Percentiles rank a stretch among this genome's conserved stretches.
phyloP scores from a whole-genome alignment of 2,113 vertebrate genomes.

The Burhinus bistriatus region DNA sequence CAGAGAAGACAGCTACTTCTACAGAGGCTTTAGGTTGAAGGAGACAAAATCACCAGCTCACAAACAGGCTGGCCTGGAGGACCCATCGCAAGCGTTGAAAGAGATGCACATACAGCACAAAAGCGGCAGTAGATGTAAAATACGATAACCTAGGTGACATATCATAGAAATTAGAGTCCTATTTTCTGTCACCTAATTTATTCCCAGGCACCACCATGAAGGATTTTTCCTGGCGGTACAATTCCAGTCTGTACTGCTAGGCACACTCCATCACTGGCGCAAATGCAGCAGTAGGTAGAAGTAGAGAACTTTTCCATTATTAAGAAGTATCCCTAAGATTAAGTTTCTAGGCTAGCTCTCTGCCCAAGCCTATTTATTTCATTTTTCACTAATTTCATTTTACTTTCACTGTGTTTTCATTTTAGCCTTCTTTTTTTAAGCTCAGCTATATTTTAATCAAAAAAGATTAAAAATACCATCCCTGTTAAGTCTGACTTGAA shows the following conservation, averaged over 20 bases:
- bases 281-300: slow-evolving; percentile 2
- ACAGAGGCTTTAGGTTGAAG: neutral
- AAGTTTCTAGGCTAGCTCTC: neutral
- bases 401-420: neutral
- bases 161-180: slow-evolving; percentile 42
- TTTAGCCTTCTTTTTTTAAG: neutral
- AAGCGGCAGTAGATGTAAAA: slow-evolving; percentile 4
- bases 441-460: neutral
- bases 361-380: neutral
- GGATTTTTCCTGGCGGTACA: slow-evolving; percentile 39
- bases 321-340: neutral
- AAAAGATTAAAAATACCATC: neutral
- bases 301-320: neutral
- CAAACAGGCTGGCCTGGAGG: slow-evolving; percentile 12
- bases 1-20: neutral
- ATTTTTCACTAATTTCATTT: neutral
- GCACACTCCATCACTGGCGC: slow-evolving; percentile 11
- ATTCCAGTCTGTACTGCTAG: neutral
- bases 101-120: slow-evolving; percentile 24
- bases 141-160: slow-evolving; percentile 10
- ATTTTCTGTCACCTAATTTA: slow-evolving; percentile 50
- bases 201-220: slow-evolving; percentile 28
- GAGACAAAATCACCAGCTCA: neutral
- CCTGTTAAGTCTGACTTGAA: neutral
- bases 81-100: neutral